Percentiles rank a stretch among this genome's conserved stretches.
phyloP scores from a whole-genome alignment of 2,888 invertebrate species.

The Nowickia ferox region DNA sequence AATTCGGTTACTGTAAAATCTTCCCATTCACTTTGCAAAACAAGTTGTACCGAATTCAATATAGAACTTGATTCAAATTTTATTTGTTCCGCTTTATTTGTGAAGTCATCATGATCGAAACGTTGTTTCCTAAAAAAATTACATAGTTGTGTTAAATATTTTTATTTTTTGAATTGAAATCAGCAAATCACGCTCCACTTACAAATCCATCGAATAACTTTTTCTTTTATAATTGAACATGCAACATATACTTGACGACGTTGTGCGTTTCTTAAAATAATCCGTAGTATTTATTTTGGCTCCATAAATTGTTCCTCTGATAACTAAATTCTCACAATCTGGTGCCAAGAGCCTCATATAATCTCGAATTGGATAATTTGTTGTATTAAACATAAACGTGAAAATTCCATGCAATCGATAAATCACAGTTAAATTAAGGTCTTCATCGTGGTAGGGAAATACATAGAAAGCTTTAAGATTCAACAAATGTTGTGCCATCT shows the following conservation, averaged over 20 bases:
- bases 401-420: slow-evolving; percentile 78
- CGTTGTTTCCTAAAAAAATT: slow-evolving; percentile 12
- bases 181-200: slow-evolving; percentile 51
- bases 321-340: slow-evolving; percentile 77
- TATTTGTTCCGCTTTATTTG: slow-evolving; percentile 55
- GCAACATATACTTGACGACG: slow-evolving; percentile 80
- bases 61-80: slow-evolving; percentile 78
- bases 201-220: slow-evolving; percentile 76
- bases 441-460: slow-evolving; percentile 74
- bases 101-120: not conserved
- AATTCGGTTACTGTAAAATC: slow-evolving; percentile 76
- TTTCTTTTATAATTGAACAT: slow-evolving; percentile 80
- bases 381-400: slow-evolving; percentile 76
- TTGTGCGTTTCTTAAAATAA: slow-evolving; percentile 76
- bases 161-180: not conserved
- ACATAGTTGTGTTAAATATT: no score
- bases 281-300: slow-evolving; percentile 75
- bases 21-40: slow-evolving; percentile 76
- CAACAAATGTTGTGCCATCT: slow-evolving; percentile 77
- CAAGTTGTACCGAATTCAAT: slow-evolving; percentile 79
- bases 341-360: slow-evolving; percentile 78
- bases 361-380: slow-evolving; percentile 77
- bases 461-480: slow-evolving; percentile 77
- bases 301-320: slow-evolving; percentile 77
- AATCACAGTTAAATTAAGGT: slow-evolving; percentile 72